phyloP scores from a whole-genome alignment of 1,140 invertebrate genomes.

The Lerema accius region DNA sequence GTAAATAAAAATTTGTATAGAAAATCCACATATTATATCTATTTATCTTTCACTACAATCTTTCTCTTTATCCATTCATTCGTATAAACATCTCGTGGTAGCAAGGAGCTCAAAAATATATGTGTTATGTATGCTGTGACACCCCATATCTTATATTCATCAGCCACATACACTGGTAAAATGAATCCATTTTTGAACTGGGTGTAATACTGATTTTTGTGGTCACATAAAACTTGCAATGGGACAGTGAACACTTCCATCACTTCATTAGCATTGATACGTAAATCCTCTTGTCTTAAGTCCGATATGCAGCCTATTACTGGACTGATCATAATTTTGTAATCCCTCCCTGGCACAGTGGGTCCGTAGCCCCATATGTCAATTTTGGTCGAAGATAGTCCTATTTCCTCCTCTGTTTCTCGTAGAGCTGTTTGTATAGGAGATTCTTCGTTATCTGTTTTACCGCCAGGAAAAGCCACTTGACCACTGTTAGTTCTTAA shows the following conservation, averaged over 20 bases:
- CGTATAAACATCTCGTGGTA: constrained; percentile 65
- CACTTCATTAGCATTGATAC: constrained; percentile 89
- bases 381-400: constrained; percentile 85
- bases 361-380: constrained; percentile 88
- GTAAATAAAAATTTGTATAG: no score
- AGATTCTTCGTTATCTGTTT: constrained; percentile 86
- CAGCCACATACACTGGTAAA: constrained; percentile 67
- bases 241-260: constrained; percentile 89
- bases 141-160: constrained; percentile 75
- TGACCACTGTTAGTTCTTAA: constrained; percentile 90
- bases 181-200: constrained; percentile 65
- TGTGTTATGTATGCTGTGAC: constrained; percentile 76
- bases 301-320: constrained; percentile 88
- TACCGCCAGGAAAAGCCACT: constrained; percentile 95
- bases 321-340: constrained; percentile 86
- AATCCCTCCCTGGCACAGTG: constrained; percentile 76
- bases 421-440: constrained; percentile 89
- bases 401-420: constrained; percentile 94
- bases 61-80: constrained; percentile 67
- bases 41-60: constrained; percentile 40
- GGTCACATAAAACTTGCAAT: constrained; percentile 87
- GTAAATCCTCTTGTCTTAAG: constrained; percentile 80
- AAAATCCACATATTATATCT: no score
- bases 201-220: constrained; percentile 77
- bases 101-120: constrained; percentile 60